phyloP scores from a whole-genome alignment of 2,888 invertebrate species.

The Lymantria monacha region DNA sequence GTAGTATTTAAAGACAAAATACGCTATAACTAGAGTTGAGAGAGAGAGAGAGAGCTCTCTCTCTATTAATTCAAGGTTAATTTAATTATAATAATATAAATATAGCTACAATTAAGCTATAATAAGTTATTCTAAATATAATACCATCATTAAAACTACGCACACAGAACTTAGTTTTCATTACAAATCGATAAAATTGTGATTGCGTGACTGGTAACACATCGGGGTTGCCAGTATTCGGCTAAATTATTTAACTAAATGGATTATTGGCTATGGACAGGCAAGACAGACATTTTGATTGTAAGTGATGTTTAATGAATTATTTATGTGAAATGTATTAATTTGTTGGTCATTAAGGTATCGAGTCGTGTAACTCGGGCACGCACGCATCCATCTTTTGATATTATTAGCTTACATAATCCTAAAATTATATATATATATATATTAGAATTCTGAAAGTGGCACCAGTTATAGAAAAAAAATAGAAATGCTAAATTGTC shows the following conservation, averaged over 20 bases:
- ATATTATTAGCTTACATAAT: too few relatives aligned
- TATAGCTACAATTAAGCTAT: background rate
- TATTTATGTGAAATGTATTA: constrained; percentile 1
- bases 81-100: background rate
- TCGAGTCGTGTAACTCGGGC: too few relatives aligned
- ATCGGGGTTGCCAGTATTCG: constrained; percentile 16
- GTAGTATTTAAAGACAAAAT: too few relatives aligned
- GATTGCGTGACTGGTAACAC: constrained; percentile 26
- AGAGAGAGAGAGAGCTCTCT: too few relatives aligned
- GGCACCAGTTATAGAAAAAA: too few relatives aligned
- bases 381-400: too few relatives aligned
- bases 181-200: constrained; percentile 23
- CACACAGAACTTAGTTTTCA: constrained; percentile 9
- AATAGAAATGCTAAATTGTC: too few relatives aligned
- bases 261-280: constrained; percentile 20
- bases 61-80: background rate
- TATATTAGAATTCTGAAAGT: too few relatives aligned
- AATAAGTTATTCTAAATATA: background rate
- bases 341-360: background rate
- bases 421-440: too few relatives aligned
- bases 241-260: constrained; percentile 30
- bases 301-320: constrained; percentile 10
- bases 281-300: constrained; percentile 15
- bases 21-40: too few relatives aligned
- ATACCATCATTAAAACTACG: constrained; percentile 1